A percentile compares a stretch with the other conserved stretches of the same genome.
Evolutionary conservation across 2,797 vertebrate genomes (phyloP).

Genomic region (Sebastes taczanowskii): DNA sequence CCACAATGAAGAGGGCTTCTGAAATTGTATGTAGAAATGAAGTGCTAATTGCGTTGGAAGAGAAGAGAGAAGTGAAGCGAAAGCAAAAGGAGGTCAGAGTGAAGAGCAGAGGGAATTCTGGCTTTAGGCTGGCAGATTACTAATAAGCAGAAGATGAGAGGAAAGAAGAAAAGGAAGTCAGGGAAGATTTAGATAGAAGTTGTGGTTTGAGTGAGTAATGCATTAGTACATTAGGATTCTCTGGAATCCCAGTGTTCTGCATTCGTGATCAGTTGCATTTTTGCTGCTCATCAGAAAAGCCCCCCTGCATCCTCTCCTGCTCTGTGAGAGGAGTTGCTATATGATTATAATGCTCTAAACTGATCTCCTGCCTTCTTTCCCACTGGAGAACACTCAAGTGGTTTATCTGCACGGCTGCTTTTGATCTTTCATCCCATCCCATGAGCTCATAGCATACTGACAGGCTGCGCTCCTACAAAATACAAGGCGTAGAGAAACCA

Average conservation of each 20-base stretch:
- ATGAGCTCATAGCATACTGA: slow-evolving; percentile 52
- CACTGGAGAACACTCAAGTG: slow-evolving; percentile 46
- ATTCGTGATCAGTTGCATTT: neutral
- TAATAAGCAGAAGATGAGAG: slow-evolving; percentile 46
- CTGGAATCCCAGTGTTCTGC: slow-evolving; percentile 25
- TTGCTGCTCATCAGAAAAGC: neutral
- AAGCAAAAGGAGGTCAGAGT: slow-evolving; percentile 69
- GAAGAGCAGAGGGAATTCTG: slow-evolving; percentile 54
- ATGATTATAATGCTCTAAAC: slow-evolving; percentile 46
- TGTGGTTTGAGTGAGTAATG: neutral
- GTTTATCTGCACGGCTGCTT: slow-evolving; percentile 63
- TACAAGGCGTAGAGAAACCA: slow-evolving; percentile 38
- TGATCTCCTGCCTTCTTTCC: slow-evolving; percentile 43
- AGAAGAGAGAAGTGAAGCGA: slow-evolving; percentile 32
- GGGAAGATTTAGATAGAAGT: slow-evolving; percentile 1
- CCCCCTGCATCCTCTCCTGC: neutral
- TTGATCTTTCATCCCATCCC: slow-evolving; percentile 66
- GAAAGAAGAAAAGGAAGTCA: slow-evolving; percentile 1
- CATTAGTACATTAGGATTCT: slow-evolving; percentile 11
- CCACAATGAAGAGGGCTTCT: slow-evolving; percentile 8
- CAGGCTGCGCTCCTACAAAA: slow-evolving; percentile 42
- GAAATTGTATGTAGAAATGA: slow-evolving; percentile 25
- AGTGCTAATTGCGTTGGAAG: slow-evolving; percentile 46
- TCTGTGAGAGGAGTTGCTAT: slow-evolving; percentile 42
- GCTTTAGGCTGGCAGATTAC: slow-evolving; percentile 57